Percentiles rank a stretch among this genome's conserved stretches.
Evolutionary conservation across 2,888 invertebrate species (phyloP).

Genomic region (Abrostola triplasia): DNA sequence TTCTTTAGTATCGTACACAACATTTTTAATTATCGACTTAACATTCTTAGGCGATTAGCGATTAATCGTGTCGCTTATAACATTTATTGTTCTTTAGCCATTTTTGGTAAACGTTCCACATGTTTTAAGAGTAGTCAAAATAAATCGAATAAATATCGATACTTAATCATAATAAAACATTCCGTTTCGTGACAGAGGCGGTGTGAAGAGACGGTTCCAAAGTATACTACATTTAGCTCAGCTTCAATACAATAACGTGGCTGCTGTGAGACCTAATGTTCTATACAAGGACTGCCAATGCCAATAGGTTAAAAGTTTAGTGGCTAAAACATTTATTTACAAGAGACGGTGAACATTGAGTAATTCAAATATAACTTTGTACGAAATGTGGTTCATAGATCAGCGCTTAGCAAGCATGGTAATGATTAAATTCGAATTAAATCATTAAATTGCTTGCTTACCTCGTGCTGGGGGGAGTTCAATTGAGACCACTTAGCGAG

Average conservation of each 20-base stretch:
- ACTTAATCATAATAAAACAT: conserved; percentile 34
- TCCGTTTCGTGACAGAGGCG: conserved; percentile 47
- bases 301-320: conserved; percentile 45
- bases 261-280: conserved; percentile 45
- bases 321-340: conserved; percentile 59
- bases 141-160: conserved; percentile 46
- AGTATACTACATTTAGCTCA: conserved; percentile 33
- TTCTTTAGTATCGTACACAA: neutral
- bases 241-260: conserved; percentile 40
- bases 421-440: conserved; percentile 22
- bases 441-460: conserved; percentile 39
- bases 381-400: conserved; percentile 39
- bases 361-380: conserved; percentile 44
- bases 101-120: conserved; percentile 55
- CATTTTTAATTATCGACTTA: conserved; percentile 25
- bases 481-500: conserved; percentile 42
- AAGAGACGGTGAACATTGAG: conserved; percentile 50
- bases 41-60: conserved; percentile 24
- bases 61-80: conserved; percentile 30
- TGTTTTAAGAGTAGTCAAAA: conserved; percentile 40
- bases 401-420: conserved; percentile 32
- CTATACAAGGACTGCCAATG: conserved; percentile 59
- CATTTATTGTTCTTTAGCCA: conserved; percentile 38
- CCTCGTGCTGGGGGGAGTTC: conserved; percentile 17
- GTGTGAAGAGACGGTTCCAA: conserved; percentile 38